Base-by-base conservation (phyloP, 2,888 invertebrate genomes). In the Pecten maximus region DNA sequence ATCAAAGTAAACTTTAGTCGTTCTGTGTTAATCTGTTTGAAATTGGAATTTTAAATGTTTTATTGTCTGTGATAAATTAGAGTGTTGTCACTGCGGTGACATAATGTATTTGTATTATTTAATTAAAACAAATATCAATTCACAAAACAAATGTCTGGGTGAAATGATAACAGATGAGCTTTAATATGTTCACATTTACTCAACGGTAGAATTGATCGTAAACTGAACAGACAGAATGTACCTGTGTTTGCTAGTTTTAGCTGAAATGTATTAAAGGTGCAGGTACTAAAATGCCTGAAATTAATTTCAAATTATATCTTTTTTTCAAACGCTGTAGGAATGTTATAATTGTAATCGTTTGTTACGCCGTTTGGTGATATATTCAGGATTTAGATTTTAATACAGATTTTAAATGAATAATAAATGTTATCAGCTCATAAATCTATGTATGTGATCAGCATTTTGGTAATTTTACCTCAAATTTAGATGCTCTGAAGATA, bases 111-210 rank as follows among this genome's bases (percentile, higher is more conserved):
- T 74, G 74, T 74, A 23, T 74, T 74, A 74, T 74, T 74, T 74
- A 35, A 74, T 74, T 74, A 74, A 74, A 74, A 74, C 74, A 74
- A 74, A 74, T 74, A 74, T 28, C 74, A 28, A 74, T 74, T 74
- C 10, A 23, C 28, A 74, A 74, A 74, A 74, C 74, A 74, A 74
- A 74, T 74, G 74, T 35, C 74, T 74, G 74, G 28, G 35, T 6
- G 28, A 1, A 2, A 74, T 74, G 74, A 74, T 74, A 74, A 74
- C 35, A 28, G 35, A 74, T 74, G 74, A 10, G 28, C 16, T 74
- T 0, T 10, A 1, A 6, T 35, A 35, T 23, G 10, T 28, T 1
- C 2, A 1, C 74, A 74, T 10, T 74, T 35, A 12, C n/a, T 74
- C 74, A 74, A 12, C 74, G 6, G 74, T 74, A 74, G 10, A 60